Base-by-base conservation (phyloP, 2,888 invertebrate species). In the Fragum sueziense region DNA sequence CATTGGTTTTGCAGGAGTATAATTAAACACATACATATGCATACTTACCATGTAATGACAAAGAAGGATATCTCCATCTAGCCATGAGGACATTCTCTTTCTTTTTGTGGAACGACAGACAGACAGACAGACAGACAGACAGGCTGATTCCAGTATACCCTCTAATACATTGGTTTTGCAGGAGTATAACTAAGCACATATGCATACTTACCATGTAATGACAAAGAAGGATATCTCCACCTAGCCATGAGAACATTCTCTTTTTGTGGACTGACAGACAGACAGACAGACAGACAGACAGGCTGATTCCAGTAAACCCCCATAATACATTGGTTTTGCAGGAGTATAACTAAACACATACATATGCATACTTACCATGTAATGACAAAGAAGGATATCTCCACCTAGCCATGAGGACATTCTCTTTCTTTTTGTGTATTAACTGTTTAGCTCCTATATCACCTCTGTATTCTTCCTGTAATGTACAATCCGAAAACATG, bases 391-490 rank as follows among this genome's bases (percentile, higher is more conserved):
- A 96, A 1, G 99, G 99, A 92, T 96, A 97, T 72, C 99, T 95
- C 99, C 99, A 99, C 80, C 99, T 95, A 92, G 97, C 96, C 97
- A 98, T 98, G 87, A 99, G 93, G 22, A 98, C 94, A 89, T 97
- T 95, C 93, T 97, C 97, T 80, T 97, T 96, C 81, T 96, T 96
- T 74, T 96, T 95, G 89, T 97, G 96, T 17, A 96, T 95, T 80
- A 98, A 94, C 62, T 80, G 89, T 65, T 76, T 87, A 67, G 91
- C 94, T 93, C 97, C 97, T 83, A 97, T 94, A 84, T 96, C 96
- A 6, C 94, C 91, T 71, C 95, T 95, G 93, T 96, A 98, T 78
- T 96, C 96, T 73, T 95, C 94, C 93, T 91, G 74, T 11, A 83
- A 67, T 9, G 47, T n/a, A n/a, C n/a, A n/a, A n/a, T n/a, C n/a